These are phyloP conservation scores for Trachymyrmex septentrionalis DNA, from an alignment of 1,140 invertebrate species.

Conservation along the genomic window DNA sequence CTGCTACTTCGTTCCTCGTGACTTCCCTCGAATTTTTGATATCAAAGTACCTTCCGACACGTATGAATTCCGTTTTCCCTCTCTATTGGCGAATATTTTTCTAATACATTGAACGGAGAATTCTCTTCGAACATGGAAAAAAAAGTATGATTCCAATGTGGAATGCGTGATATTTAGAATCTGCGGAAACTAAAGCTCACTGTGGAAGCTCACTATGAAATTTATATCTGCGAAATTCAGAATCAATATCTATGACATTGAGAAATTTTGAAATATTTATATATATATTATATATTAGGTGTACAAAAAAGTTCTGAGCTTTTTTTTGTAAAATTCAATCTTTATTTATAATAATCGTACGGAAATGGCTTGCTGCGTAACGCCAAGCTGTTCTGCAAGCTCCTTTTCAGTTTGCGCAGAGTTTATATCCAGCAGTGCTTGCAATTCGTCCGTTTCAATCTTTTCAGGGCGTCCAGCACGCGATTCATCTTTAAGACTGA, in stretches of 20 bases:
- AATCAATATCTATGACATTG: neutral
- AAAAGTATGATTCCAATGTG: neutral
- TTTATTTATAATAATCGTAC: no score
- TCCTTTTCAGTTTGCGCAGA: no score
- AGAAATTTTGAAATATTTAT: neutral
- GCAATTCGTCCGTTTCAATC: no score
- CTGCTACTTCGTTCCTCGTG: slow-evolving; percentile 76
- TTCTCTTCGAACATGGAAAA: neutral
- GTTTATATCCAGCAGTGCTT: no score
- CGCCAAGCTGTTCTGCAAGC: no score
- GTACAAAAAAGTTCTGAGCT: no score
- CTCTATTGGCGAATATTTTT: neutral
- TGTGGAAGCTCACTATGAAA: neutral
- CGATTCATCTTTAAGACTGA: no score
- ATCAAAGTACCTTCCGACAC: slow-evolving; percentile 62
- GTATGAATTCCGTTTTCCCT: slow-evolving; percentile 60
- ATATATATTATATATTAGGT: no score
- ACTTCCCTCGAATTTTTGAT: slow-evolving; percentile 71
- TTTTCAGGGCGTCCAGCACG: no score
- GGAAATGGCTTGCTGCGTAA: no score
- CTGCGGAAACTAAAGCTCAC: neutral
- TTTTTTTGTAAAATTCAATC: no score
- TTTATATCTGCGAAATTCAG: neutral
- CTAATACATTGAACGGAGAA: neutral
- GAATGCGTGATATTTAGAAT: neutral